These are phyloP conservation scores for Cheilosia variabilis DNA, from an alignment of 2,888 invertebrate species.

Conservation along the genomic window DNA sequence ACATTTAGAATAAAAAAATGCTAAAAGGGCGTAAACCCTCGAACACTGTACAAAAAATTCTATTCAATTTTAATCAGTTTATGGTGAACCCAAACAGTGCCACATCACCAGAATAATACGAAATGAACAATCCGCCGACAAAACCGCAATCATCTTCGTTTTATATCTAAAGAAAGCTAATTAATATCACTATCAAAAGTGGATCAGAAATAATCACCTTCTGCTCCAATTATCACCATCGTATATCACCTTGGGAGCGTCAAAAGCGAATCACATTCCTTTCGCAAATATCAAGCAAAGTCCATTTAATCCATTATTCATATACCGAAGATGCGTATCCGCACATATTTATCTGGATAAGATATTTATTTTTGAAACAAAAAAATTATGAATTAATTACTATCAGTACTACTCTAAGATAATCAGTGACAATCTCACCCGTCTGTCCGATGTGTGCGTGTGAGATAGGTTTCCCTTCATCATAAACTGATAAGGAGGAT, in stretches of 20 bases:
- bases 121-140: not conserved
- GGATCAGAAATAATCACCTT: conserved; percentile 36
- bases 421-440: conserved; percentile 45
- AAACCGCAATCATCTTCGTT: conserved; percentile 14
- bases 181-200: conserved; percentile 35
- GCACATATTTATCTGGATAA: not conserved
- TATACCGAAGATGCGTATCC: conserved; percentile 20
- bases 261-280: not conserved
- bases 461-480: conserved; percentile 39
- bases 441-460: conserved; percentile 17
- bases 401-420: conserved; percentile 22
- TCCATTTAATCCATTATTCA: conserved; percentile 51
- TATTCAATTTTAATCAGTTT: not conserved
- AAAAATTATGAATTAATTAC: conserved; percentile 38
- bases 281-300: conserved; percentile 21
- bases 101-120: not conserved
- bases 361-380: conserved; percentile 18
- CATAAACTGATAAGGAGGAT: conserved; percentile 73
- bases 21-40: conserved; percentile 15
- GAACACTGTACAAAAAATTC: not conserved
- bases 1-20: not conserved
- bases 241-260: not conserved
- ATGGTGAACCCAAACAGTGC: not conserved
- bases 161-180: conserved; percentile 16
- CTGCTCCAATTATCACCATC: conserved; percentile 48